These are phyloP conservation scores for Cybosia mesomella DNA, from an alignment of 2,888 invertebrate species.

Conservation along the genomic window DNA sequence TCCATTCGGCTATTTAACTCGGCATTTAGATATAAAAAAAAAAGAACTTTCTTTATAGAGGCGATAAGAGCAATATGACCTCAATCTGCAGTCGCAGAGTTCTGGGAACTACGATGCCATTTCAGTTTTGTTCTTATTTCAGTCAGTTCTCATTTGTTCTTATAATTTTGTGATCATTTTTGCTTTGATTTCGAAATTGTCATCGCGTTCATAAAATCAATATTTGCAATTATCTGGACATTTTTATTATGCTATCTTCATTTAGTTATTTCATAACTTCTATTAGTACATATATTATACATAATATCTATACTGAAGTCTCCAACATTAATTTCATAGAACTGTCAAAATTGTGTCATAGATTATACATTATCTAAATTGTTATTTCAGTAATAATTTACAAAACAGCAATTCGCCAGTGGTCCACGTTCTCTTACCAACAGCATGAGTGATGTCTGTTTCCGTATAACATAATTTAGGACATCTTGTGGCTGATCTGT, in stretches of 20 bases:
- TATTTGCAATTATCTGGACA: too few relatives aligned
- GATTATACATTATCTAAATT: constrained; percentile 14
- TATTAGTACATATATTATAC: too few relatives aligned
- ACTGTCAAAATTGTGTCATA: background rate
- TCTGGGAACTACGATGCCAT: too few relatives aligned
- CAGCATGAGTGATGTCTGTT: constrained; percentile 75
- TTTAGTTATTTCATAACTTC: background rate
- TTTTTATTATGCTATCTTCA: background rate
- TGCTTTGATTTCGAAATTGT: too few relatives aligned
- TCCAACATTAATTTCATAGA: background rate
- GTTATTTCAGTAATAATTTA: constrained; percentile 25
- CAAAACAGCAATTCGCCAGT: constrained; percentile 52
- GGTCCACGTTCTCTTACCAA: constrained; percentile 64
- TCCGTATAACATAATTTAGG: constrained; percentile 63
- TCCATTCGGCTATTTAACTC: background rate
- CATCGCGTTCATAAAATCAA: background rate
- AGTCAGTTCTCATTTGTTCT: background rate
- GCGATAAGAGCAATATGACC: background rate
- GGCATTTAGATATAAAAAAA: background rate
- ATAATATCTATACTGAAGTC: background rate
- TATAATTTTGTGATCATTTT: background rate
- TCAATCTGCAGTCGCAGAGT: background rate
- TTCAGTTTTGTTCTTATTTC: background rate
- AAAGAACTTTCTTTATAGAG: background rate
- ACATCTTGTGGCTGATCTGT: constrained; percentile 73